Percentiles rank a stretch among this genome's conserved stretches.
These are phyloP conservation scores for Harpagus bidentatus DNA, from an alignment of 2,113 vertebrate genomes.

Conservation along the genomic window DNA sequence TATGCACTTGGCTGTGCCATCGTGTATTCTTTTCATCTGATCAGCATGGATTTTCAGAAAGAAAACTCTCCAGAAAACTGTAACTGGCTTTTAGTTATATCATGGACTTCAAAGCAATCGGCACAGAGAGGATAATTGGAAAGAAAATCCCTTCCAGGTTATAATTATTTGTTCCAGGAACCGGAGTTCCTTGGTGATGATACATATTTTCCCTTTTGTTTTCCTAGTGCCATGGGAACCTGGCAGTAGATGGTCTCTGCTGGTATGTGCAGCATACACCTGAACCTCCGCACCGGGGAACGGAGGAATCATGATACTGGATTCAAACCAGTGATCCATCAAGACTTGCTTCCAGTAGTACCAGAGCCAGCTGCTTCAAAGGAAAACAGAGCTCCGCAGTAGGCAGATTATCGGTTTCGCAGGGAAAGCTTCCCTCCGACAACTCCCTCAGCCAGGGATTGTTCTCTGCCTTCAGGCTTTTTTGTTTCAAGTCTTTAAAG, in stretches of 20 bases:
- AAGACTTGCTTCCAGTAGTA: background rate
- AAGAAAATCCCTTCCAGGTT: background rate
- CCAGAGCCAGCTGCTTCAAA: background rate
- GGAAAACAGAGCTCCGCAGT: background rate
- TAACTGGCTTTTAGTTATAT: background rate
- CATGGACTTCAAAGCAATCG: background rate
- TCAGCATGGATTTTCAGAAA: background rate
- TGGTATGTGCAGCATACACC: background rate
- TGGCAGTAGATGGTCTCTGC: background rate
- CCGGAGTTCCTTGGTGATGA: background rate
- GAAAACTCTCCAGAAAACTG: background rate
- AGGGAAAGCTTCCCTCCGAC: background rate
- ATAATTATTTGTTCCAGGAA: background rate
- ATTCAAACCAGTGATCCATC: background rate
- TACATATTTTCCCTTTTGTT: background rate
- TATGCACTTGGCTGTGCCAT: background rate
- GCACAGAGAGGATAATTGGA: background rate
- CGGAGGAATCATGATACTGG: background rate
- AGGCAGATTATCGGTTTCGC: background rate
- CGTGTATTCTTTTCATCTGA: background rate
- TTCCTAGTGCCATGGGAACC: background rate
- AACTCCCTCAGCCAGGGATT: background rate
- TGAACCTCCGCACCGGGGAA: background rate
- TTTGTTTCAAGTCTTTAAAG: background rate
- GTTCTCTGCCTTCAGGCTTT: background rate